Base-by-base conservation (phyloP, 2,888 invertebrate genomes). In the Hypercompe scribonia region DNA sequence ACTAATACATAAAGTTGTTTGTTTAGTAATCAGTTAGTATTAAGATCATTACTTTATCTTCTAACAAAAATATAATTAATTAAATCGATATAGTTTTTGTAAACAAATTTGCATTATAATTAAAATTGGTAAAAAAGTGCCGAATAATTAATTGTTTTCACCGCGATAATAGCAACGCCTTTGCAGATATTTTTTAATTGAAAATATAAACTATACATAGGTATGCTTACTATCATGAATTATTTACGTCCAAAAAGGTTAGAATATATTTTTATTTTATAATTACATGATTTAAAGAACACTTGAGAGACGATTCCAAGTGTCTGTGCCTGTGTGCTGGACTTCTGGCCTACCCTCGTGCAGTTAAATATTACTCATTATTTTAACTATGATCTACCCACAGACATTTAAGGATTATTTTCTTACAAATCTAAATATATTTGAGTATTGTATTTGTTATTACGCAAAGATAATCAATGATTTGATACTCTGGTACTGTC, bases 191-290 rank as follows among this genome's bases (percentile, higher is more conserved):
- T 50, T n/a, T 21, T 4, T 50, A 50, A 2, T 24, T 21, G 24
- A 50, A 24, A 50, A 21, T 5, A 3, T 7, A 7, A 50, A 50
- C 24, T 50, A 50, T 24, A 54, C n/a, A 21, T n/a, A n/a, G 5
- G 46, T 7, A 46, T 24, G 21, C 46, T 46, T 21, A 24, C 21
- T 46, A 46, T 21, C 7, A 50, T 8, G 24, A 50, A 24, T 50
- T 21, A 50, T 50, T 10, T 24, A 54, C 18, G 21, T 46, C 42
- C 7, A 46, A 3, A n/a, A 54, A 11, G 50, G n/a, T 58, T 58
- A 15, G 3, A 28, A 58, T 85, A 85, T 76, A 89, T 86, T 90
- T 91, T 89, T 83, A 84, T 89, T 89, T 89, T 90, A 90, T 89
- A 89, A 88, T 90, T 87, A n/a, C 10, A 64, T 18, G 63, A 86